Percentiles rank a stretch among this genome's conserved stretches.
These are phyloP conservation scores for Bacillus rossius DNA, from an alignment of 1,140 invertebrate genomes.

Conservation along the genomic window DNA sequence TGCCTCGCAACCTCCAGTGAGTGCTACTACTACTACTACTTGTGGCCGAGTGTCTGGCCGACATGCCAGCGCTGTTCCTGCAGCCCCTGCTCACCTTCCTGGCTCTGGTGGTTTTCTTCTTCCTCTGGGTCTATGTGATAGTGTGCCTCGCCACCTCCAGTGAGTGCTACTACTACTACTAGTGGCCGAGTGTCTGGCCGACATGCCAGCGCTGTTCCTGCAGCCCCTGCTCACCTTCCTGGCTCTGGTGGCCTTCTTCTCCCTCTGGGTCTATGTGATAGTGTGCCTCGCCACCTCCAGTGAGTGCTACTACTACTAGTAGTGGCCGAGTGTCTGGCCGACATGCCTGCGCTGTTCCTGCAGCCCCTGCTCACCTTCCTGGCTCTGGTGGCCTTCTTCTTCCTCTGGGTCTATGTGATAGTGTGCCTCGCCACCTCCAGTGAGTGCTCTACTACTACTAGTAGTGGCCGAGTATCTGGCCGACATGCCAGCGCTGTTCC, in stretches of 20 bases:
- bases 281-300: constrained; percentile 62
- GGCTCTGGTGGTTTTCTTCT: constrained; percentile 69
- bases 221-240: constrained; percentile 85
- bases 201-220: constrained; percentile 78
- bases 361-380: constrained; percentile 85
- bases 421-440: constrained; percentile 62
- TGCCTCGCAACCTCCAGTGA: constrained; percentile 63
- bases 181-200: too few relatives aligned
- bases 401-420: constrained; percentile 80
- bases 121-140: constrained; percentile 80
- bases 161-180: too few relatives aligned
- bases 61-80: constrained; percentile 78
- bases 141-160: constrained; percentile 62
- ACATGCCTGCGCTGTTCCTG: constrained; percentile 78
- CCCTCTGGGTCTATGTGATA: constrained; percentile 80
- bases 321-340: too few relatives aligned
- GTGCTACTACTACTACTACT: too few relatives aligned
- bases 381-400: constrained; percentile 69
- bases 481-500: constrained; percentile 75
- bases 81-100: constrained; percentile 85
- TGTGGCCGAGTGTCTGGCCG: too few relatives aligned
- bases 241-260: constrained; percentile 69
- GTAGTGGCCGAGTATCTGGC: too few relatives aligned
- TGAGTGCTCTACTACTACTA: too few relatives aligned
- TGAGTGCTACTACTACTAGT: too few relatives aligned